These are phyloP conservation scores for Numida meleagris DNA, from an alignment of 2,113 vertebrate species.

Conservation along the genomic window DNA sequence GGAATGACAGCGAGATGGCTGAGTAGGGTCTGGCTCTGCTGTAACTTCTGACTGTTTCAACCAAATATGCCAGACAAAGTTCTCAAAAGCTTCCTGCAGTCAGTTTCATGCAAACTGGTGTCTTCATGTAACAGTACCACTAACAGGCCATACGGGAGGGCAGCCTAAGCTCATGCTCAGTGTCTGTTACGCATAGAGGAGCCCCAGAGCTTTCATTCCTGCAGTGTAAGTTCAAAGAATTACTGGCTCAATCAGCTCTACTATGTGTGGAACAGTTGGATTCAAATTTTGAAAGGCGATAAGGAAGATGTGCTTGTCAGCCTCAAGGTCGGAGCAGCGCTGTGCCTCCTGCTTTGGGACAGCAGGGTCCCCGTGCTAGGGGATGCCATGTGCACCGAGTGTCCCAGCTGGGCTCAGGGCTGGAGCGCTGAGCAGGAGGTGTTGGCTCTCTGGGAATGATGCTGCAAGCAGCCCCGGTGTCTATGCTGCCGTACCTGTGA, in stretches of 20 bases:
- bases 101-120: background rate
- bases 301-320: background rate
- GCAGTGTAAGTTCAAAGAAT: background rate
- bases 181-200: background rate
- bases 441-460: background rate
- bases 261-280: background rate
- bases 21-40: background rate
- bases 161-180: background rate
- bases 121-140: background rate
- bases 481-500: fast-evolving
- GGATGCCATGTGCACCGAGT: background rate
- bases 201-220: background rate
- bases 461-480: background rate
- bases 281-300: background rate
- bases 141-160: background rate
- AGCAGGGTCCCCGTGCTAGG: too few species aligned
- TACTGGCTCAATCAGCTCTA: background rate
- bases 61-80: background rate
- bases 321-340: background rate
- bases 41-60: background rate
- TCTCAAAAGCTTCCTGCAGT: background rate
- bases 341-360: background rate
- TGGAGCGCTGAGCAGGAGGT: background rate
- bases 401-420: background rate
- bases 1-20: background rate